Conservation (phyloP, 2,888 invertebrate genomes). For the Mesorhabditis belari region DNA sequence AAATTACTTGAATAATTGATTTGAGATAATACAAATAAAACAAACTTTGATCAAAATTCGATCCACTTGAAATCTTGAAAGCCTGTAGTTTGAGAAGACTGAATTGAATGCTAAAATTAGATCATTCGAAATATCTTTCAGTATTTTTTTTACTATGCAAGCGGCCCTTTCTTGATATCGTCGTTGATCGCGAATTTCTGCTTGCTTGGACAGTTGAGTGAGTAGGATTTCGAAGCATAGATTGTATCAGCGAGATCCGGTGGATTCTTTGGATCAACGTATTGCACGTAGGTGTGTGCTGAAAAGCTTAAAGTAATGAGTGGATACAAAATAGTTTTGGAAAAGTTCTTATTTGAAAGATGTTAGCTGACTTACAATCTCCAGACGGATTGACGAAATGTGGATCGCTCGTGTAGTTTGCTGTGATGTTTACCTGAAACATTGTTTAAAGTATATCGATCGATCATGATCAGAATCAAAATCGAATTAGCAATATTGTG, state of each 20-base stretch:
- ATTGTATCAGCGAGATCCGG: slow-evolving; percentile 11
- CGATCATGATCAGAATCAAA: neutral
- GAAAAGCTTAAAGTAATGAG: too few relatives aligned
- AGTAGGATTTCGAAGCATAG: slow-evolving; percentile 11
- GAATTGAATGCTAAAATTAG: slow-evolving; percentile 19
- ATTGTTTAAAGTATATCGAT: neutral
- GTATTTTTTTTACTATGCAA: slow-evolving; percentile 16
- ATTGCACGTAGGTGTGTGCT: slow-evolving; percentile 3
- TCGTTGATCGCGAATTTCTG: slow-evolving; percentile 28
- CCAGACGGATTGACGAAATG: slow-evolving; percentile 9
- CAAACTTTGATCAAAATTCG: slow-evolving; percentile 15
- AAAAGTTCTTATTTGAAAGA: neutral
- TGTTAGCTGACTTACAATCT: neutral
- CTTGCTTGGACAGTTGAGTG: slow-evolving; percentile 25
- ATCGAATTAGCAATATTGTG: neutral
- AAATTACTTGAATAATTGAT: too few relatives aligned
- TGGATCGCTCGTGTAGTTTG: slow-evolving; percentile 20
- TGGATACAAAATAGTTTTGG: slow-evolving; percentile 3
- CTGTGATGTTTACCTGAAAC: slow-evolving; percentile 22
- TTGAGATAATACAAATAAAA: slow-evolving; percentile 6
- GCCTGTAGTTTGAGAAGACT: slow-evolving; percentile 22
- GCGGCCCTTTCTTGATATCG: slow-evolving; percentile 13
- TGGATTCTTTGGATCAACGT: slow-evolving; percentile 2
- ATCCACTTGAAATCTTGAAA: slow-evolving; percentile 7
- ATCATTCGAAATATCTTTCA: neutral